Evolutionary conservation across 1,140 invertebrate genomes (phyloP), one percentile per base, ranked within the genome.

Genomic region (Panonychus citri): DNA sequence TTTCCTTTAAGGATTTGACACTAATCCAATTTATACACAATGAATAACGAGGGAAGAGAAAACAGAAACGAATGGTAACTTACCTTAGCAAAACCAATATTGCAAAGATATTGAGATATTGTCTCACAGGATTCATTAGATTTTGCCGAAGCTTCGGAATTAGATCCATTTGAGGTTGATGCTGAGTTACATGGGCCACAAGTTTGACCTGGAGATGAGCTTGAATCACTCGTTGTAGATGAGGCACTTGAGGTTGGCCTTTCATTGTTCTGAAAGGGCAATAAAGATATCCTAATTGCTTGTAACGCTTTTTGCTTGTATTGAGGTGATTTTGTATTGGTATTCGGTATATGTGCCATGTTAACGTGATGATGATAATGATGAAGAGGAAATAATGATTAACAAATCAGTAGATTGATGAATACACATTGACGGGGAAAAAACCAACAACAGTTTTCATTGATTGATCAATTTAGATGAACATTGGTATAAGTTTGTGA

Each of bases 251-350:
- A 54, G 17, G 28, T 42, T 13, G 48, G 55, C 19, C 56, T 40
- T 52, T 57, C 62, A 59, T 56, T 56, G 25, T 50, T 57, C 19
- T 42, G 51, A 48, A 61, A 61, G 3, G 83, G 83, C 63, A 82
- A 73, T 60, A 89, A 69, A 49, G 82, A 84, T 66, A 85, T 85
- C 55, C 83, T 76, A 65, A 89, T 89, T 70, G 84, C 80, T 69
- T 81, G 81, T 69, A 89, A 74, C 64, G 83, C 83, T 71, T 86
- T 85, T 67, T 85, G 81, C 70, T 82, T 80, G 70, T 86, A 87
- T 19, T 57, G 54, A 27, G 25, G 12, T 46, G 43, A 46, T 46
- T 24, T 7, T 13, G 21, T 46, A 46, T 46, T 46, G 10, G 8
- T 24, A 46, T 46, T 46, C 21, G 43, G 43, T n/a, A 46, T 46